A percentile compares a stretch with the other conserved stretches of the same genome.
Conservation (phyloP, 1,140 invertebrate species). For the Drosophila parabipectinata region DNA sequence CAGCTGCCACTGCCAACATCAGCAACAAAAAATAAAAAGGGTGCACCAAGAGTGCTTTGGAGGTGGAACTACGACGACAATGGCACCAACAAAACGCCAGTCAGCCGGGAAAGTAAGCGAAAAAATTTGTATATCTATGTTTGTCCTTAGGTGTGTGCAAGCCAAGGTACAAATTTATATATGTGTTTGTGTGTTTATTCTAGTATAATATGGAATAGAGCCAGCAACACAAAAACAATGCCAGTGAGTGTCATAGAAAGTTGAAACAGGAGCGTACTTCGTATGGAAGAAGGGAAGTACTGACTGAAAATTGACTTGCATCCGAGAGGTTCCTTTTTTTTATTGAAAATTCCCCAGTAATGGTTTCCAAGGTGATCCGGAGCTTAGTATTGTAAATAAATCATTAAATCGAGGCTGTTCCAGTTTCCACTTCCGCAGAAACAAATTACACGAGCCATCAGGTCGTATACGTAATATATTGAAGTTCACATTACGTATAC, state of each 20-base stretch:
- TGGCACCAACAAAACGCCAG: conserved; percentile 58
- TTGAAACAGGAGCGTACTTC: conserved; percentile 51
- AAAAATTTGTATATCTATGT: conserved; percentile 45
- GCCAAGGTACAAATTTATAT: conserved; percentile 1
- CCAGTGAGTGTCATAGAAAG: conserved; percentile 54
- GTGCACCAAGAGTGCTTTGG: conserved; percentile 32
- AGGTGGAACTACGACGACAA: conserved; percentile 21
- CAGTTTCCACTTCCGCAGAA: not conserved
- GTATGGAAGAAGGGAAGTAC: conserved; percentile 6
- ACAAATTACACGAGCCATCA: not conserved
- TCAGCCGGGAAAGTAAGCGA: conserved; percentile 71
- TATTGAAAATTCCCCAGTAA: not conserved
- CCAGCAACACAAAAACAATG: conserved; percentile 62
- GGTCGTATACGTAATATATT: not conserved
- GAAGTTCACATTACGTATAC: not conserved
- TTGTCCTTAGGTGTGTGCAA: conserved; percentile 1
- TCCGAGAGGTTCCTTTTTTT: not conserved
- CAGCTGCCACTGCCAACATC: conserved; percentile 30
- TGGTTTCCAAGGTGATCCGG: not conserved
- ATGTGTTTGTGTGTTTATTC: conserved; percentile 5
- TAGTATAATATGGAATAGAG: conserved; percentile 64
- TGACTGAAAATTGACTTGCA: not conserved
- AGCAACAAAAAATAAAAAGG: conserved; percentile 34
- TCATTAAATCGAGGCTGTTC: not conserved
- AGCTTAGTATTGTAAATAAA: not conserved